Evolutionary conservation across 2,113 vertebrate genomes (phyloP).

Genomic region (Cryptoleucopteryx plumbea): DNA sequence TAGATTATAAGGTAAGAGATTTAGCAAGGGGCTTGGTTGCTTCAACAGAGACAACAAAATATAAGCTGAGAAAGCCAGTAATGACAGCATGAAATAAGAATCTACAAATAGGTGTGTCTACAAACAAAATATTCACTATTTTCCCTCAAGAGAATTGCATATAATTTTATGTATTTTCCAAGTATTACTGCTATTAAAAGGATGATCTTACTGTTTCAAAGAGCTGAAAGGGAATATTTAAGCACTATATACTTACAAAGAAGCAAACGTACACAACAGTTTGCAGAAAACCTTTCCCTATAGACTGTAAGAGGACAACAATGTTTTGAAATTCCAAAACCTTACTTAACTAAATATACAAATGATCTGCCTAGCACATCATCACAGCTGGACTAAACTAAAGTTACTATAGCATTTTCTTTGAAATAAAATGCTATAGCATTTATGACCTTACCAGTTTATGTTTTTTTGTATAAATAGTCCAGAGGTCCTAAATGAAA

Average conservation of each 20-base stretch:
- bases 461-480: slow-evolving; percentile 74
- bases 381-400: slow-evolving; percentile 17
- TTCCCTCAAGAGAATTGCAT: not conserved
- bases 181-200: not conserved
- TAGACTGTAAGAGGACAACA: not conserved
- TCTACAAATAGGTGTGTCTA: slow-evolving; percentile 41
- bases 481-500: slow-evolving; percentile 79
- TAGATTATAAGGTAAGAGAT: not conserved
- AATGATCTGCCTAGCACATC: not conserved
- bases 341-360: not conserved
- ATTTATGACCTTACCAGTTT: slow-evolving; percentile 75
- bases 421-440: slow-evolving; percentile 4
- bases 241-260: not conserved
- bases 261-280: not conserved
- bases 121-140: not conserved
- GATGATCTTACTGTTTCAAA: not conserved
- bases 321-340: not conserved
- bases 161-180: not conserved
- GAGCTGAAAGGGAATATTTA: not conserved
- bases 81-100: slow-evolving; percentile 21
- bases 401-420: slow-evolving; percentile 30
- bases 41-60: not conserved
- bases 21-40: not conserved
- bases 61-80: not conserved
- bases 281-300: not conserved